Conservation (phyloP, 2,888 invertebrate genomes). For the Adelognathus sp. region DNA sequence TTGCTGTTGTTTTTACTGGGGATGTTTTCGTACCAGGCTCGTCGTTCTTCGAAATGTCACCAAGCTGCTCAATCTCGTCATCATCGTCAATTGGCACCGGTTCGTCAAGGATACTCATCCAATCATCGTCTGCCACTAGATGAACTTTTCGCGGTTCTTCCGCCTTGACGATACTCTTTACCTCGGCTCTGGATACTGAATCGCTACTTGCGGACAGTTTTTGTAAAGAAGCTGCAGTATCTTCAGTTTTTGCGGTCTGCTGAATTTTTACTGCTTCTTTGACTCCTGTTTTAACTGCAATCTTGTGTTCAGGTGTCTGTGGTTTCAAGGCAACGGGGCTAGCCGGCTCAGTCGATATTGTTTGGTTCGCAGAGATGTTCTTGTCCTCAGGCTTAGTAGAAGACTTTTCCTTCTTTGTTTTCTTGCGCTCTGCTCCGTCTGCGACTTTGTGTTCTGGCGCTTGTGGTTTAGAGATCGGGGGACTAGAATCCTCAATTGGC, state of each 20-base stretch:
- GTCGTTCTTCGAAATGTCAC: conserved; percentile 26
- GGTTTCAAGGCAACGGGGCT: not conserved
- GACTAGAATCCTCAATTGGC: not conserved
- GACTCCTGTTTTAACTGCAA: not conserved
- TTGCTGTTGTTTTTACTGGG: not conserved
- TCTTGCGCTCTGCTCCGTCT: not conserved
- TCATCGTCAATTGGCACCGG: conserved; percentile 71
- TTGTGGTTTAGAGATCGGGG: not conserved
- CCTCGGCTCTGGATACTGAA: not conserved
- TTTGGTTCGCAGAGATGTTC: not conserved
- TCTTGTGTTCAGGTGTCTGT: not conserved
- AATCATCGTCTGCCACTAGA: conserved; percentile 66
- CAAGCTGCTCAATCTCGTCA: conserved; percentile 50
- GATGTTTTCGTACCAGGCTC: conserved; percentile 18
- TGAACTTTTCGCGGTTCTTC: conserved; percentile 53
- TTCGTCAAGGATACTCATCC: conserved; percentile 73
- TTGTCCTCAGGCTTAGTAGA: too few species aligned
- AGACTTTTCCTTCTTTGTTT: too few species aligned
- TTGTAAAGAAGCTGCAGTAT: not conserved
- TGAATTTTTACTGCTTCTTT: not conserved
- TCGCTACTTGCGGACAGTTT: not conserved
- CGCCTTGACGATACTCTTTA: not conserved
- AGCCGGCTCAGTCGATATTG: not conserved
- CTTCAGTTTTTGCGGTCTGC: not conserved
- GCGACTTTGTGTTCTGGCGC: not conserved